phyloP scores from a whole-genome alignment of 2,888 invertebrate species.

The Emmelina monodactyla region DNA sequence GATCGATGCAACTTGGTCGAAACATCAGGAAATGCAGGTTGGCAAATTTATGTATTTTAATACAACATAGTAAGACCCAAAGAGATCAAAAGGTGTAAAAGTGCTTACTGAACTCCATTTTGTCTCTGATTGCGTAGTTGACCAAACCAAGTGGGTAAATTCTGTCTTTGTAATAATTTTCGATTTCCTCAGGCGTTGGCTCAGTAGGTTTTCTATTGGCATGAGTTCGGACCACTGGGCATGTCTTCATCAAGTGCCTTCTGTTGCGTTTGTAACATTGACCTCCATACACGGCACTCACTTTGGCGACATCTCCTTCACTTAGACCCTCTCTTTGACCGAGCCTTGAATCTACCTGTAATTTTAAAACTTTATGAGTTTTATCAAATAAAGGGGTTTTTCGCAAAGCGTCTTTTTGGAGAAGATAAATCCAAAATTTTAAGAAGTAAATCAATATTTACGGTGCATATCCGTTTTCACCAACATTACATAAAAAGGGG shows the following conservation, averaged over 20 bases:
- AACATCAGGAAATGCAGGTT: no score
- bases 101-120: slow-evolving; percentile 46
- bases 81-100: no score
- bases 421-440: no score
- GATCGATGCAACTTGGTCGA: no score
- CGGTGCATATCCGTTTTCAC: no score
- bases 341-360: slow-evolving; percentile 29
- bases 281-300: slow-evolving; percentile 30
- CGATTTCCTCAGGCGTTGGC: slow-evolving; percentile 23
- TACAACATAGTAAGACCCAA: no score
- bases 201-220: slow-evolving; percentile 6
- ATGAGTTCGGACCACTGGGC: slow-evolving; percentile 40
- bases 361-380: no score
- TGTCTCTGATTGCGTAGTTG: slow-evolving; percentile 33
- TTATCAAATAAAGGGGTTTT: no score
- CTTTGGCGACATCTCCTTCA: slow-evolving; percentile 39
- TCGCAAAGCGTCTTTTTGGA: no score
- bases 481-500: no score
- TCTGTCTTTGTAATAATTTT: slow-evolving; percentile 33
- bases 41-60: no score
- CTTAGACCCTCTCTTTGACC: slow-evolving; percentile 50
- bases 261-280: slow-evolving; percentile 43
- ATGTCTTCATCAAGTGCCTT: slow-evolving; percentile 42
- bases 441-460: no score
- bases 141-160: slow-evolving; percentile 43